Evolutionary conservation across 2,113 vertebrate genomes (phyloP).

Genomic region (Onychorhynchus coronatus): DNA sequence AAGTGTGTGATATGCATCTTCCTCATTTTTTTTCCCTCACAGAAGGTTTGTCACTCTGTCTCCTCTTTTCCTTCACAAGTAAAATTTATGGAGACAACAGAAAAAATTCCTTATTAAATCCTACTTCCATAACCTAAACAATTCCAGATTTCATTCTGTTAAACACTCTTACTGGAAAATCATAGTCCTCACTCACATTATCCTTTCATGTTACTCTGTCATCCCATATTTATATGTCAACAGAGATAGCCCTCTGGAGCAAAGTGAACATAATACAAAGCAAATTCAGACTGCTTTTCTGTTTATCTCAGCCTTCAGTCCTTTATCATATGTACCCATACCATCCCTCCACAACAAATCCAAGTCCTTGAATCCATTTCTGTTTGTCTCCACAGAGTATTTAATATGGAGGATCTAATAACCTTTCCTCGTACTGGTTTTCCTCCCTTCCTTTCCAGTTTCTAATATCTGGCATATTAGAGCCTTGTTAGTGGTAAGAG

Average conservation of each 20-base stretch:
- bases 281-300: not conserved
- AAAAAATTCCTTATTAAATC: not conserved
- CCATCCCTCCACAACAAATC: not conserved
- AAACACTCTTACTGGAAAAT: not conserved
- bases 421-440: not conserved
- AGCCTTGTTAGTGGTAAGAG: not conserved
- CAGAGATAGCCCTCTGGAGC: not conserved
- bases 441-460: not conserved
- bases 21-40: not conserved
- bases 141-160: not conserved
- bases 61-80: not conserved
- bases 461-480: not conserved
- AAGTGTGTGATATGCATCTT: not conserved
- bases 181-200: not conserved
- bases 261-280: not conserved
- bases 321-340: not conserved
- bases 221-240: not conserved
- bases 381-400: not conserved
- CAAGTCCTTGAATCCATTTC: not conserved
- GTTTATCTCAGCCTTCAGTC: not conserved
- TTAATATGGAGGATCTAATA: not conserved
- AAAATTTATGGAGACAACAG: not conserved
- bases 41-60: not conserved
- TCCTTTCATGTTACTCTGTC: not conserved
- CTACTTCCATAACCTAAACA: not conserved